Evolutionary conservation across 1,140 invertebrate genomes (phyloP), one percentile per base, ranked within the genome.

Genomic region (Tetranychus cinnabarinus): DNA sequence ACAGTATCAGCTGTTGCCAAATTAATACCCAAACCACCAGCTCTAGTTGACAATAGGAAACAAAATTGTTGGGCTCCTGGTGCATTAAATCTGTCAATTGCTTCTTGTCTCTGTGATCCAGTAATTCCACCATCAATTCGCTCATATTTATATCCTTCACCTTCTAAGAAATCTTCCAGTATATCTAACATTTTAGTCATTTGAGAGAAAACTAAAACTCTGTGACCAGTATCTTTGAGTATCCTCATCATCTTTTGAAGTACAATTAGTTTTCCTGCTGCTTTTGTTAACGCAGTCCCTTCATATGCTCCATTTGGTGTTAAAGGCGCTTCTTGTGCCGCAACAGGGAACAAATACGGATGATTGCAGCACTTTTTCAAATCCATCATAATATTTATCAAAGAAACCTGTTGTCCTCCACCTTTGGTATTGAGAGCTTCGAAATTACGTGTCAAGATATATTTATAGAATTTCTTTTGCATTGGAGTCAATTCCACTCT

Each of bases 381-480:
- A 71, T 99, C 96, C 96, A 99, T 99, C 86, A 99, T 97, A 42
- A 99, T 93, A 71, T 99, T 99, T 12, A 99, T 77, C 34, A 99
- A 74, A 0, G 95, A 97, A 3, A 97, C 89, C 65, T 89, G 74
- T 65, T 91, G 86, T 4, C 90, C 90, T 63, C 91, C 92, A 64
- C 88, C 87, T 72, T 90, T 91, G 0, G 90, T 83, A 76, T 97
- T 97, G 37, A 99, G 73, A 23, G 95, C 95, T 72, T 97, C 93
- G 69, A 91, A 99, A 72, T 99, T 99, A 62, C 91, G 80, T 0
- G 96, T 98, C 62, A 99, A 75, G 69, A 99, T 98, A 68, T 93
- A 97, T 73, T 98, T 98, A 75, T 99, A 99, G 72, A 97, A 99
- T 76, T 99, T 99, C 55, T 98, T 98, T 70, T 99, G 96, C 85